A percentile compares a stretch with the other conserved stretches of the same genome.
These are phyloP conservation scores for Chloromyia formosa DNA, from an alignment of 2,888 invertebrate species.

Conservation along the genomic window DNA sequence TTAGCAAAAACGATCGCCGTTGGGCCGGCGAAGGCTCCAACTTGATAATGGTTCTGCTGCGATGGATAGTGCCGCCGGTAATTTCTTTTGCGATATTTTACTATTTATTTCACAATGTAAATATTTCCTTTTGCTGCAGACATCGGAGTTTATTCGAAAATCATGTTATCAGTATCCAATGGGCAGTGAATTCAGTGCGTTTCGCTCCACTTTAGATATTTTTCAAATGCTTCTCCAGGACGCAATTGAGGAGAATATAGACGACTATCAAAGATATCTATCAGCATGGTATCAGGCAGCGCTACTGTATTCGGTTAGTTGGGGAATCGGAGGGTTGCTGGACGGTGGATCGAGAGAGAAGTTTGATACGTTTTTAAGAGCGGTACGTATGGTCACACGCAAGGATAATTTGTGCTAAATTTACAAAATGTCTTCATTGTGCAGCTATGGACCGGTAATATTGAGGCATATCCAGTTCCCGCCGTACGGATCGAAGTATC, in stretches of 20 bases:
- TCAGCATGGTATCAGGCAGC: conserved; percentile 80
- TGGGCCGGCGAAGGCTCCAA: conserved; percentile 73
- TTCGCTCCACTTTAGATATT: conserved; percentile 76
- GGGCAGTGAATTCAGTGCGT: conserved; percentile 77
- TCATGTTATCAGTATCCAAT: conserved; percentile 72
- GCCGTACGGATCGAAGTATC: conserved; percentile 76
- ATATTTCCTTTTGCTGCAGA: conserved; percentile 36
- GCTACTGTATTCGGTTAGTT: conserved; percentile 77
- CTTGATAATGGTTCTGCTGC: conserved; percentile 70
- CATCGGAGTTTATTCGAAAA: conserved; percentile 75
- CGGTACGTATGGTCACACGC: conserved; percentile 54
- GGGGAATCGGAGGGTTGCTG: conserved; percentile 87
- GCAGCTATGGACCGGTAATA: conserved; percentile 64
- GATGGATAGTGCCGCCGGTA: conserved; percentile 82
- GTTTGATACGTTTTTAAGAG: conserved; percentile 72
- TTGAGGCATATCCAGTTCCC: conserved; percentile 67
- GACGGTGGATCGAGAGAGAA: conserved; percentile 75
- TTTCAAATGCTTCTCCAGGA: conserved; percentile 82
- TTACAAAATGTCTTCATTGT: background rate
- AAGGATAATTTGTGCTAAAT: background rate
- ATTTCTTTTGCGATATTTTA: conserved; percentile 30
- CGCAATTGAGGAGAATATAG: conserved; percentile 71
- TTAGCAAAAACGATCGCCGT: conserved; percentile 70
- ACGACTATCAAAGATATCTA: conserved; percentile 76
- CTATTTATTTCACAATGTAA: conserved; percentile 1